These are phyloP conservation scores for Urocitellus parryii DNA, from an alignment of 2,113 vertebrate species.

Conservation along the genomic window DNA sequence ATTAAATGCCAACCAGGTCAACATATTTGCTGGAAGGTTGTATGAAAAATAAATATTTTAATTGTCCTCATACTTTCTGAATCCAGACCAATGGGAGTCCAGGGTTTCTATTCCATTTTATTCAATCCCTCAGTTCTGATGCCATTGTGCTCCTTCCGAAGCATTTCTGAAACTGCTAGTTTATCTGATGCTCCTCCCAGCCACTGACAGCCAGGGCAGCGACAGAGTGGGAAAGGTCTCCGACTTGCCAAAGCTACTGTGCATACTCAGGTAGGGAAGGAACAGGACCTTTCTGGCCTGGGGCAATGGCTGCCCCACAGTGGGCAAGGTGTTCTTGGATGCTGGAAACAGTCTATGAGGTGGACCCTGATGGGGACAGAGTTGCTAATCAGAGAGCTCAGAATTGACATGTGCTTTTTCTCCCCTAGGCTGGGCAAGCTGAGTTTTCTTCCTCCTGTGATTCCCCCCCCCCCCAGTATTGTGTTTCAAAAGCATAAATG, in stretches of 20 bases:
- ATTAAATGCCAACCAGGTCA: not conserved
- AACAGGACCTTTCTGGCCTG: no score
- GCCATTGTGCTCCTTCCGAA: not conserved
- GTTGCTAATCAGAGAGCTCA: not conserved
- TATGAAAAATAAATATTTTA: not conserved
- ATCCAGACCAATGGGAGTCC: not conserved
- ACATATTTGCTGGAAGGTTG: not conserved
- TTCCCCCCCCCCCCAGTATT: not conserved
- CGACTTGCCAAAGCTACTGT: not conserved
- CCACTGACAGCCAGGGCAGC: not conserved
- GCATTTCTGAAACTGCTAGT: not conserved
- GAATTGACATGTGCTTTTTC: not conserved
- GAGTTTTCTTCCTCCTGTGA: not conserved
- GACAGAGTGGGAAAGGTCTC: not conserved
- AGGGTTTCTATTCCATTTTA: not conserved
- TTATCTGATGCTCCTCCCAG: not conserved
- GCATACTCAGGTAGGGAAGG: not conserved
- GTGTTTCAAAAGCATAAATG: not conserved
- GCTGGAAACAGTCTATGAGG: not conserved
- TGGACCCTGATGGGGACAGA: not conserved
- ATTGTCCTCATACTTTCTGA: not conserved
- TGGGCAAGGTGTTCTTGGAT: not conserved
- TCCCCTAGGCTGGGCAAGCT: not conserved
- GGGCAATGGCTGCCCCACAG: not conserved
- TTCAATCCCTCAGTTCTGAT: not conserved